phyloP scores from a whole-genome alignment of 2,797 vertebrate genomes.

The Sebastes trivittatus region DNA sequence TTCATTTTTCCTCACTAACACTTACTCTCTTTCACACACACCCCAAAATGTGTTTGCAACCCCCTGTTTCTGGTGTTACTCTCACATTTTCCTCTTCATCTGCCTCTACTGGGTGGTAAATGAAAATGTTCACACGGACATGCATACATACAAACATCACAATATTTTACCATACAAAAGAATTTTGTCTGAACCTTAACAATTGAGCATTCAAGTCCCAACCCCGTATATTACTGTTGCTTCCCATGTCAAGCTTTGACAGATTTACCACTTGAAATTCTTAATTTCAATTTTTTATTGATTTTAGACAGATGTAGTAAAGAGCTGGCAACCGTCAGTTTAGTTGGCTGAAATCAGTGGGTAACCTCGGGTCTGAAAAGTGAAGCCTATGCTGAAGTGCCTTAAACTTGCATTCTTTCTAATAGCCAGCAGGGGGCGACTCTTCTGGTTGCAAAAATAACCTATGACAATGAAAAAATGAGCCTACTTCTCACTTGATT shows the following conservation, averaged over 20 bases:
- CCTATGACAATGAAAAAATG: too few species aligned
- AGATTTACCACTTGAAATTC: too few species aligned
- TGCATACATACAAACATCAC: not conserved
- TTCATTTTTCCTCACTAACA: slow-evolving; percentile 2
- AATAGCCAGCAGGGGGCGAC: too few species aligned
- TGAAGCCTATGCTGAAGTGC: too few species aligned
- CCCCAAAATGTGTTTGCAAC: not conserved
- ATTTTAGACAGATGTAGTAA: not conserved
- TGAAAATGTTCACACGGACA: not conserved
- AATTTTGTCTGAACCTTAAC: not conserved
- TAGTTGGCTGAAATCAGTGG: not conserved
- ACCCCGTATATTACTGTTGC: not conserved
- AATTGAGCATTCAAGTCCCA: not conserved
- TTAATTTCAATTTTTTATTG: not conserved
- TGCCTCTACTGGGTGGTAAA: not conserved
- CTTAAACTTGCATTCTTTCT: too few species aligned
- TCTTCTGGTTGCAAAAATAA: too few species aligned
- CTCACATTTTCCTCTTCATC: slow-evolving; percentile 14
- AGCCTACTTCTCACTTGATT: too few species aligned
- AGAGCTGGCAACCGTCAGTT: not conserved
- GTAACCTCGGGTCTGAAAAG: too few species aligned
- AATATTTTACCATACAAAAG: not conserved
- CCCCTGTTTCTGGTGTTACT: slow-evolving; percentile 8
- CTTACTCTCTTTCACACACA: not conserved
- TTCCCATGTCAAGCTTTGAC: not conserved